Conservation (phyloP, 2,888 invertebrate species). For the Mechanitis messenoides region DNA sequence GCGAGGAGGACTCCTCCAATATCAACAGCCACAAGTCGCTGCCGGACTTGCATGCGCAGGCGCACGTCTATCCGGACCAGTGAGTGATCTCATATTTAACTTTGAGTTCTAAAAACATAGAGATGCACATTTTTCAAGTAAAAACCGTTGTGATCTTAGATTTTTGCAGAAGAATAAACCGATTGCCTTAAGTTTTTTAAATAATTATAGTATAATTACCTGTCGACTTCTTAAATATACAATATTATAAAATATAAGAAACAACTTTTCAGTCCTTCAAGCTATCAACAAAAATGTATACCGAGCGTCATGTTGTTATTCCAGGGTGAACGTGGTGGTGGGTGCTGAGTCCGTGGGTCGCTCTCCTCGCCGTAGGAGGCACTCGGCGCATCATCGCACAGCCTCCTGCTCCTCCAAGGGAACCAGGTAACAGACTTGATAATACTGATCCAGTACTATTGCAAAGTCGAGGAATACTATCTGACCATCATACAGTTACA, state of each 20-base stretch:
- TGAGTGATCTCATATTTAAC: constrained; percentile 33
- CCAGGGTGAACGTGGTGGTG: constrained; percentile 45
- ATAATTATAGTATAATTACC: too few species aligned
- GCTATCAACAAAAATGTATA: not conserved
- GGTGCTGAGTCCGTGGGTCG: constrained; percentile 63
- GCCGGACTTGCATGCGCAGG: constrained; percentile 84
- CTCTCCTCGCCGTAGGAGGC: constrained; percentile 61
- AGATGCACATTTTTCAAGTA: too few species aligned
- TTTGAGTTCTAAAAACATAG: too few species aligned
- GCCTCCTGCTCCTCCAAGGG: constrained; percentile 73
- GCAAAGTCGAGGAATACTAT: too few species aligned
- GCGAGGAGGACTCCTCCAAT: constrained; percentile 74
- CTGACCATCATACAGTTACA: too few species aligned
- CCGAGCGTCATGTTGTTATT: not conserved
- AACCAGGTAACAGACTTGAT: constrained; percentile 42
- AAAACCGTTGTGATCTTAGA: too few species aligned
- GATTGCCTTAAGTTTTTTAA: too few species aligned
- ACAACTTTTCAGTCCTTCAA: constrained; percentile 14
- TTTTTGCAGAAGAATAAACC: too few species aligned
- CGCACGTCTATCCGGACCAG: constrained; percentile 67
- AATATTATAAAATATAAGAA: too few species aligned
- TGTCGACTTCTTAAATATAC: too few species aligned
- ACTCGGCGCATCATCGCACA: constrained; percentile 65
- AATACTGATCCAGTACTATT: too few species aligned
- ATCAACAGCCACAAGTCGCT: constrained; percentile 88